These are phyloP conservation scores for Cryptotermes secundus DNA, from an alignment of 1,140 invertebrate species.

Conservation along the genomic window DNA sequence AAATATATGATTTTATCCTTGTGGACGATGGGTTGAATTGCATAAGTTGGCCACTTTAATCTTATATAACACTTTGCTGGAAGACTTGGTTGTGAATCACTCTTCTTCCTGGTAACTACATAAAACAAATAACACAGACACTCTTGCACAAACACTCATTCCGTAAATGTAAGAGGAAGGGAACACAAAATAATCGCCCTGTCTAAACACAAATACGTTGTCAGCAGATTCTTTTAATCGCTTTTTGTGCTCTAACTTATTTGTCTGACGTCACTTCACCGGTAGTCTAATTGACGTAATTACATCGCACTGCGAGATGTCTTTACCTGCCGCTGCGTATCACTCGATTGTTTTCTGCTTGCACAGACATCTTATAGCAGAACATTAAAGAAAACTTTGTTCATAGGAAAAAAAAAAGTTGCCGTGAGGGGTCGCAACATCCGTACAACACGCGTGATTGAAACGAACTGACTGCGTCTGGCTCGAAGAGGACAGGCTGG, in stretches of 20 bases:
- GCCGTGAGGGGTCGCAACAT: background rate
- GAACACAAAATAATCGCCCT: background rate
- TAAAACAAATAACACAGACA: background rate
- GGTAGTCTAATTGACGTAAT: background rate
- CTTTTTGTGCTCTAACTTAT: background rate
- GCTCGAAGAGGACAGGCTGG: background rate
- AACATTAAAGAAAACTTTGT: background rate
- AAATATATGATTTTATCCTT: background rate
- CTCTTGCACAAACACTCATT: background rate
- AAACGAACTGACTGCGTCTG: constrained; percentile 14
- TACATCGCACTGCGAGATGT: background rate
- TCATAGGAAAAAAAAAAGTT: background rate
- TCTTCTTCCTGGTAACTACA: background rate
- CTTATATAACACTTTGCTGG: background rate
- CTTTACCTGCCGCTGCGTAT: background rate
- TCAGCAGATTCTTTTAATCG: background rate
- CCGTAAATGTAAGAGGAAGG: background rate
- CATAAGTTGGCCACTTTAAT: background rate
- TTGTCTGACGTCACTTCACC: background rate
- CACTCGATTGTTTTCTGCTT: background rate
- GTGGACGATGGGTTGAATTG: background rate
- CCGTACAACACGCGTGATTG: background rate
- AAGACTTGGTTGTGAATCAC: background rate
- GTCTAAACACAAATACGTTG: background rate
- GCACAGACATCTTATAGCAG: background rate